Conservation (phyloP, 2,113 vertebrate genomes). For the Myotis brandtii region DNA sequence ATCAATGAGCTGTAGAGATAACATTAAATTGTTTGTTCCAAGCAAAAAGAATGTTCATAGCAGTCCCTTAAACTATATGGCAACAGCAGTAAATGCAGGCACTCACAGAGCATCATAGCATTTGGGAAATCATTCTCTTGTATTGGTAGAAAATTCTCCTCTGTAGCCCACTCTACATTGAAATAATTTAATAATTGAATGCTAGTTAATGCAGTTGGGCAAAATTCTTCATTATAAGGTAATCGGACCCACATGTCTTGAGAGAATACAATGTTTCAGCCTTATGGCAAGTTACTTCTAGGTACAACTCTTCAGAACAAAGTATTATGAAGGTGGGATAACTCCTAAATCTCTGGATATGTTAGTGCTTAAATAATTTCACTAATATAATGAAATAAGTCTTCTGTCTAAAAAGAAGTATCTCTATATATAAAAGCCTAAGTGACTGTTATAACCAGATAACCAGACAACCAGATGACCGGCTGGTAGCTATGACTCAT, state of each 20-base stretch:
- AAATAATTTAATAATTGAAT: conserved; percentile 79
- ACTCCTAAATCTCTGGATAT: background rate
- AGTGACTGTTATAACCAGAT: too few species aligned
- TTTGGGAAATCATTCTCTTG: conserved; percentile 38
- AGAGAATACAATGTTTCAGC: conserved; percentile 46
- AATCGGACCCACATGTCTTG: conserved; percentile 59
- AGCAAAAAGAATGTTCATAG: background rate
- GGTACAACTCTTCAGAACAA: conserved; percentile 29
- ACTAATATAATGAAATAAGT: background rate
- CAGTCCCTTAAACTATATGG: background rate
- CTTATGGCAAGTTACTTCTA: conserved; percentile 44
- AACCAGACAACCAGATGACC: too few species aligned
- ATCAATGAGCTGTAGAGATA: background rate
- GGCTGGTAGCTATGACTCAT: too few species aligned
- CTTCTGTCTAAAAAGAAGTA: background rate
- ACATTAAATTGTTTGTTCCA: conserved; percentile 5
- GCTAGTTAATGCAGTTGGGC: conserved; percentile 64
- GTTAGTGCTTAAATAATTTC: background rate
- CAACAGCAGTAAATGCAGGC: background rate
- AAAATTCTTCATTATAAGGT: conserved; percentile 70
- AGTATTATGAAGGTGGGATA: background rate
- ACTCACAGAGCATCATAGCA: background rate
- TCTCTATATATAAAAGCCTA: too few species aligned
- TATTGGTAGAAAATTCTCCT: conserved; percentile 69
- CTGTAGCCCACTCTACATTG: conserved; percentile 62